Evolutionary conservation across 2,113 vertebrate genomes (phyloP).

Genomic region (Furnarius figulus): DNA sequence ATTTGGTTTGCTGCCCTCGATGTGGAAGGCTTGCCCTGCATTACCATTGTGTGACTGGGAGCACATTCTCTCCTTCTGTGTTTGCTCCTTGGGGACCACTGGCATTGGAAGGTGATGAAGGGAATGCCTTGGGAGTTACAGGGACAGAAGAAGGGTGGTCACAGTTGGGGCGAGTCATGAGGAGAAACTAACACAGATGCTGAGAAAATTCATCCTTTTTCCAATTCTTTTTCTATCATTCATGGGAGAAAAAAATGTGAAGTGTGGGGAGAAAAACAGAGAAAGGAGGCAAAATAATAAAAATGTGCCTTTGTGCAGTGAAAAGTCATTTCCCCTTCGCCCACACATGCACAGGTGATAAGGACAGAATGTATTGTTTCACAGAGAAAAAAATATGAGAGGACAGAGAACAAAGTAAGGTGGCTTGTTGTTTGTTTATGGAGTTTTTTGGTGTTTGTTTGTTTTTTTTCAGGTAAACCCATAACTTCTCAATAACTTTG

Average conservation of each 20-base stretch:
- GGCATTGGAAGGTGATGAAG: not conserved
- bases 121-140: not conserved
- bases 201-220: not conserved
- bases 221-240: not conserved
- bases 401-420: not conserved
- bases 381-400: not conserved
- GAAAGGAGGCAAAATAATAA: not conserved
- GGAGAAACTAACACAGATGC: not conserved
- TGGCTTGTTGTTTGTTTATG: not conserved
- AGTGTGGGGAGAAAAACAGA: not conserved
- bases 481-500: not conserved
- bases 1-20: not conserved
- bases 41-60: not conserved
- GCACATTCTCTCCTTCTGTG: not conserved
- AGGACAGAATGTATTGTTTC: not conserved
- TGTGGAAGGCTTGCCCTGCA: not conserved
- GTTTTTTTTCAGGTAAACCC: not conserved
- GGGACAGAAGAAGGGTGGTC: not conserved
- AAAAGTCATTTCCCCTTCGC: not conserved
- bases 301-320: not conserved
- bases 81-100: not conserved
- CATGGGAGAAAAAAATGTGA: not conserved
- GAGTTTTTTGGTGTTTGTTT: not conserved
- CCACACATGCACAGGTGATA: not conserved
- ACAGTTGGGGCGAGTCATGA: not conserved